phyloP scores from a whole-genome alignment of 2,797 vertebrate genomes.

The Monodelphis domestica region DNA sequence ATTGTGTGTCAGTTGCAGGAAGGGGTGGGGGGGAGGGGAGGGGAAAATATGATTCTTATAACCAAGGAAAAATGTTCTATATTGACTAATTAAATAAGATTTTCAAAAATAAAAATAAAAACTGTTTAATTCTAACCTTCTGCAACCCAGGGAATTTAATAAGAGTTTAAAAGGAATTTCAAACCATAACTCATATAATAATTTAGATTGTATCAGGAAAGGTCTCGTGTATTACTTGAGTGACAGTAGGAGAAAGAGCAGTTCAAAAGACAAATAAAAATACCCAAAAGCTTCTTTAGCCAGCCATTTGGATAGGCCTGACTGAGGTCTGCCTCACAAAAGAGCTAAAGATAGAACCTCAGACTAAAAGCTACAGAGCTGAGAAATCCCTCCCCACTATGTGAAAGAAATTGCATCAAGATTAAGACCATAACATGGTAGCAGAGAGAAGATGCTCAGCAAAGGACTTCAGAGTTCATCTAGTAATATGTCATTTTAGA shows the following conservation, averaged over 20 bases:
- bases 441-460: not conserved
- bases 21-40: too few species aligned
- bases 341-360: not conserved
- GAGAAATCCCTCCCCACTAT: not conserved
- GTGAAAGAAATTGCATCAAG: not conserved
- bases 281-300: not conserved
- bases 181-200: not conserved
- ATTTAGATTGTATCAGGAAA: not conserved
- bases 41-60: too few species aligned
- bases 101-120: too few species aligned
- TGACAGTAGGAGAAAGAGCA: not conserved
- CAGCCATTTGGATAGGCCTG: not conserved
- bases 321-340: not conserved
- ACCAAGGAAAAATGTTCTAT: too few species aligned
- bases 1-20: too few species aligned
- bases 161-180: not conserved
- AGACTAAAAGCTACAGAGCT: not conserved
- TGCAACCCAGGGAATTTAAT: not conserved
- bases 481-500: not conserved
- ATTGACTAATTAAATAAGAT: too few species aligned
- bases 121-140: too few species aligned
- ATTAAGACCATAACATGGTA: not conserved
- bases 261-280: not conserved
- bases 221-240: not conserved
- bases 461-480: not conserved